These are phyloP conservation scores for Yponomeuta cagnagella DNA, from an alignment of 2,888 invertebrate species.

Conservation along the genomic window DNA sequence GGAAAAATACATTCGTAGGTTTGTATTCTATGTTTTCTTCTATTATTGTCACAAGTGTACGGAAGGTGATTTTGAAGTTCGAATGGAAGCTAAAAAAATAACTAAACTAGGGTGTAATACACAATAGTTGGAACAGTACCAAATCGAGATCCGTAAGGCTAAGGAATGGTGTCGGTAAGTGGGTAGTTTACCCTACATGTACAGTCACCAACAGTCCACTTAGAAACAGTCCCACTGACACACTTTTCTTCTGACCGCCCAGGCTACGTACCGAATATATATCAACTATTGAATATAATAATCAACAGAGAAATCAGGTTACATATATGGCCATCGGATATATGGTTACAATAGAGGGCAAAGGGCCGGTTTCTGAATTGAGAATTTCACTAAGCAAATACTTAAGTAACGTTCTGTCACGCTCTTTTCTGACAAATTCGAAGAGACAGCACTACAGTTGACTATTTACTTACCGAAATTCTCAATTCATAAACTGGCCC, in stretches of 20 bases:
- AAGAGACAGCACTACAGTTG: too few species aligned
- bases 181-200: too few species aligned
- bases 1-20: constrained; percentile 50
- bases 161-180: too few species aligned
- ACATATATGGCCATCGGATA: neutral
- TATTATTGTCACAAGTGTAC: constrained; percentile 57
- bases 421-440: too few species aligned
- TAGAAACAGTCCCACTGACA: neutral
- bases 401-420: too few species aligned
- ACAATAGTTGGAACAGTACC: neutral
- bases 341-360: neutral
- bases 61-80: constrained; percentile 19
- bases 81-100: constrained; percentile 8
- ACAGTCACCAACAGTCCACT: neutral
- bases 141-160: neutral
- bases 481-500: too few species aligned
- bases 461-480: too few species aligned
- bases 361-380: too few species aligned
- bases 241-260: neutral
- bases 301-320: neutral
- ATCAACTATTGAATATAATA: neutral
- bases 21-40: constrained; percentile 24
- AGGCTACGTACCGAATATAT: neutral
- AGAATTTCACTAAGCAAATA: too few species aligned
- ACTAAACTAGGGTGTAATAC: neutral